Base-by-base conservation (phyloP, 2,888 invertebrate genomes). In the Sminthurinus aureus region DNA sequence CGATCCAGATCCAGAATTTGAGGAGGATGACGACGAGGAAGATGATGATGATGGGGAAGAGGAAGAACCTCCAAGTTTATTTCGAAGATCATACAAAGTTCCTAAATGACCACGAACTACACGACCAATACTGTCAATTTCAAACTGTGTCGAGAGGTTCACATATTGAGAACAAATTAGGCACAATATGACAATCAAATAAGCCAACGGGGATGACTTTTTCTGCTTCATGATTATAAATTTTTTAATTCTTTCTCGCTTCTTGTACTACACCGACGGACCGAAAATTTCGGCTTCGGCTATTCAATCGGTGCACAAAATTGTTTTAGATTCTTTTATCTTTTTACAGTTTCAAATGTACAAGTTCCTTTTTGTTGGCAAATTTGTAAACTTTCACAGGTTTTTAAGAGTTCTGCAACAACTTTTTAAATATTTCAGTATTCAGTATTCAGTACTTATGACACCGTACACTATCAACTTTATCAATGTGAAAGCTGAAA, bases 21-120 rank as follows among this genome's bases (percentile, higher is more conserved):
- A 18, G 0, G 52, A 18, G 38, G 77, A 12, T 66, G 84, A 71
- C 15, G 83, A 51, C 2, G 52, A 52, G 8, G 52, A 52, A 0
- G 74, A 0, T 22, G 85, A 73, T 26, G 81, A 69, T 0, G 83
- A 24, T 8, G 87, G 38, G 0, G 84, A 64, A 26, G 85, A 76
- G 0, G 78, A 12, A 15, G 50, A 18, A 13, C 81, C 71, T 22
- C 78, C n/a, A 26, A 88, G 84, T 76, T 89, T 89, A 82, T 83
- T 88, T 50, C 88, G 85, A 18, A 89, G 85, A 80, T 85, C 85
- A 81, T 89, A 89, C 71, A 89, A 77, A 26, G 88, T 85, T 79
- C 87, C 87, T 26, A 88, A 82, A 74, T 87, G 86, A 38, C 87
- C 87, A 67, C 87, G 86, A 64, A 86, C 85, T 8, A 85, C 85